phyloP scores from a whole-genome alignment of 2,797 vertebrate species.

The Podargus strigoides region DNA sequence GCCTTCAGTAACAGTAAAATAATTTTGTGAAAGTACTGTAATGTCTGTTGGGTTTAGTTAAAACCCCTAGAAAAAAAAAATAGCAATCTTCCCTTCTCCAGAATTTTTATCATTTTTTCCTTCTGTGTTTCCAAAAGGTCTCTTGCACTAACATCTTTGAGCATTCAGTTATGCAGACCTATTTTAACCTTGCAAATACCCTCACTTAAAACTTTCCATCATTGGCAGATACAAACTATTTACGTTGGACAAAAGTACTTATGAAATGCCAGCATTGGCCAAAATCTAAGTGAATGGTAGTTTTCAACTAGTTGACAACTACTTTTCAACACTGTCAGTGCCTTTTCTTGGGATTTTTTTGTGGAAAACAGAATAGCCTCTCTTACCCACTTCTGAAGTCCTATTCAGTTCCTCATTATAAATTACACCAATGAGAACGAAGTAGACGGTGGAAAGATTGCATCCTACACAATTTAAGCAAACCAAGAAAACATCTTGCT shows the following conservation, averaged over 20 bases:
- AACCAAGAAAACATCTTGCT: background rate
- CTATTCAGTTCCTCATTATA: background rate
- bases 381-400: background rate
- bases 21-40: background rate
- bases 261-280: background rate
- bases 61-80: background rate
- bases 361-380: background rate
- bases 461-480: background rate
- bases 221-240: background rate
- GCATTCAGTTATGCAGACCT: background rate
- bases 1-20: background rate
- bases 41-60: background rate
- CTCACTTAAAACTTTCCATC: background rate
- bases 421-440: background rate
- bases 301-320: background rate
- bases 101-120: background rate
- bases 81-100: background rate
- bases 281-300: background rate
- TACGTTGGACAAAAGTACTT: background rate
- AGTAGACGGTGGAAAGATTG: background rate
- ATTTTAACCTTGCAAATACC: background rate
- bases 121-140: background rate
- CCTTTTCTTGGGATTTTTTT: background rate
- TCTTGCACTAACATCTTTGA: too few species aligned
- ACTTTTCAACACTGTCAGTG: background rate